Conservation (phyloP, 64 coral and sea anemone genomes). For the Montipora capricornis region DNA sequence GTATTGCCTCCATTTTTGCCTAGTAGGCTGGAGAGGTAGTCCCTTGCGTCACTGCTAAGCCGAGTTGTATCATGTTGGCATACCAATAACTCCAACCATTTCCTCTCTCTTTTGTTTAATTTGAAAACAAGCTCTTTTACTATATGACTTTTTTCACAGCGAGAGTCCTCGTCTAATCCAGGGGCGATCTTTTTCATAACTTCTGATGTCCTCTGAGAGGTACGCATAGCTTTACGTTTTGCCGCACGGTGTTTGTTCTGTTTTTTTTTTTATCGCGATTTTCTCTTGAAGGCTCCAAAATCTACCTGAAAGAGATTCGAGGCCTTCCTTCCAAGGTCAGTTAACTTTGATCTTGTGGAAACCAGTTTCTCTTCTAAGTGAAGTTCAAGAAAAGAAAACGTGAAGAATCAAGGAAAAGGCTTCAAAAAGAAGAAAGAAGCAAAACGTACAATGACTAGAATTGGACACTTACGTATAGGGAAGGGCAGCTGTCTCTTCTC, state of each 20-base stretch:
- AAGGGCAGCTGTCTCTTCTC: constrained; percentile 41
- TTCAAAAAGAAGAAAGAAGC: constrained; percentile 10
- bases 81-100: constrained; percentile 45
- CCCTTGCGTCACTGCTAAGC: constrained; percentile 37
- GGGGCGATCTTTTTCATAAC: constrained; percentile 30
- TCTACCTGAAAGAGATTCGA: constrained; percentile 18
- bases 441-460: constrained; percentile 1
- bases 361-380: neutral
- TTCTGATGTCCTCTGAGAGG: constrained; percentile 20
- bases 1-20: neutral
- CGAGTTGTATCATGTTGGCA: constrained; percentile 21
- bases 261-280: neutral
- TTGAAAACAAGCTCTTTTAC: constrained; percentile 24
- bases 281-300: constrained; percentile 26
- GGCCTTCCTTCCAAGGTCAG: neutral
- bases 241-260: constrained; percentile 30
- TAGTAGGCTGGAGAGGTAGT: no score
- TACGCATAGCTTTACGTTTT: constrained; percentile 31
- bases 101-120: constrained; percentile 28
- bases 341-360: neutral
- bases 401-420: neutral
- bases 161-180: constrained; percentile 32
- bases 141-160: constrained; percentile 44
- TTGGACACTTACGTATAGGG: constrained; percentile 17
- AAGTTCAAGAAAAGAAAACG: neutral